These are phyloP conservation scores for Threskiornis aethiopicus DNA, from an alignment of 2,797 vertebrate species.

Conservation along the genomic window DNA sequence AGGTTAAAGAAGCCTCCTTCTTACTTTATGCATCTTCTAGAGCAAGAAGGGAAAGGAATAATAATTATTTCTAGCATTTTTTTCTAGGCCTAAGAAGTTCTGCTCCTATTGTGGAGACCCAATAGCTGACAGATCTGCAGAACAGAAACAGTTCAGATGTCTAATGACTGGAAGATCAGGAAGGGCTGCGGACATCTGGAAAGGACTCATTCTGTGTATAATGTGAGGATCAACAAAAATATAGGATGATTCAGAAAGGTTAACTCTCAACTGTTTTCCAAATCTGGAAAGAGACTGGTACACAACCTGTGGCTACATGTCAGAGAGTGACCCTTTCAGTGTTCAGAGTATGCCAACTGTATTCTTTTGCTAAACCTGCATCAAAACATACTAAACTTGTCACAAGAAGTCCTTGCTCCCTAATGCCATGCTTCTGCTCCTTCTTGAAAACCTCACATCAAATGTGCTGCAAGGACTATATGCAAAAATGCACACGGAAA, in stretches of 20 bases:
- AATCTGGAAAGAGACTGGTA: not conserved
- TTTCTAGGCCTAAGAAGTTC: not conserved
- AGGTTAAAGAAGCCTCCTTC: not conserved
- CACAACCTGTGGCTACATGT: not conserved
- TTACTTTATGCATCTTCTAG: not conserved
- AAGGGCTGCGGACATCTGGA: not conserved
- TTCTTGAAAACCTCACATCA: not conserved
- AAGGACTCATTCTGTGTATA: not conserved
- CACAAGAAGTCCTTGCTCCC: not conserved
- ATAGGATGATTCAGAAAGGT: not conserved
- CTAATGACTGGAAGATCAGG: not conserved
- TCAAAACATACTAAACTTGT: not conserved
- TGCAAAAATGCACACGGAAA: not conserved
- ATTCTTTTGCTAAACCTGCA: not conserved
- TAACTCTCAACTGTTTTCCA: not conserved
- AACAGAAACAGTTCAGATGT: not conserved
- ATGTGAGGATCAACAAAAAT: not conserved
- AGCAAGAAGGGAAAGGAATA: not conserved
- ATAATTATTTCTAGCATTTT: not conserved
- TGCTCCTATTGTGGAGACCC: not conserved
- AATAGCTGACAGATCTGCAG: not conserved
- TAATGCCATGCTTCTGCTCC: not conserved
- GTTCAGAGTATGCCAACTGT: not conserved
- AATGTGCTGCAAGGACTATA: not conserved
- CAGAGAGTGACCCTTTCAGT: not conserved